phyloP scores from a whole-genome alignment of 2,113 vertebrate genomes.

The Trichomycterus rosablanca region DNA sequence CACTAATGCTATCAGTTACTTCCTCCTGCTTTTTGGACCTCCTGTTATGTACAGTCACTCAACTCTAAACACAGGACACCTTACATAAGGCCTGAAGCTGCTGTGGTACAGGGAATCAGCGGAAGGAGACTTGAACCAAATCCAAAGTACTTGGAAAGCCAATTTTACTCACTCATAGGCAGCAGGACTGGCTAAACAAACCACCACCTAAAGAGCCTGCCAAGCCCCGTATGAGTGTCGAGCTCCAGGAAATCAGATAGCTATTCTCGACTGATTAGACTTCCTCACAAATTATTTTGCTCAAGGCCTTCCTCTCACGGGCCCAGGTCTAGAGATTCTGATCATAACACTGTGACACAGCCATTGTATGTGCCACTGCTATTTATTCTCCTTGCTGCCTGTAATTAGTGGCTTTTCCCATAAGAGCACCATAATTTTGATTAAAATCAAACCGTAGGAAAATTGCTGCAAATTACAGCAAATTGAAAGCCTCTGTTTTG shows the following conservation, averaged over 20 bases:
- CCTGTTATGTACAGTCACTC: not conserved
- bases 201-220: slow-evolving; percentile 3
- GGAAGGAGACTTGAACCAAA: too few species aligned
- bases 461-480: slow-evolving; percentile 64
- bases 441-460: slow-evolving; percentile 51
- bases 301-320: slow-evolving; percentile 30
- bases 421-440: slow-evolving; percentile 57
- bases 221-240: slow-evolving; percentile 17
- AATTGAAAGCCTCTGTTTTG: slow-evolving; percentile 55
- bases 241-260: slow-evolving; percentile 63
- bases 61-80: not conserved
- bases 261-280: slow-evolving; percentile 48
- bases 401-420: slow-evolving; percentile 63
- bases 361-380: slow-evolving; percentile 59
- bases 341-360: slow-evolving; percentile 46
- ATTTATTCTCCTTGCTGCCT: slow-evolving; percentile 59
- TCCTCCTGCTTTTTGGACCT: slow-evolving; percentile 2
- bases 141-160: slow-evolving; percentile 38
- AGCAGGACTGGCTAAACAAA: slow-evolving; percentile 9
- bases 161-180: slow-evolving; percentile 35
- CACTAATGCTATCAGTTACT: not conserved
- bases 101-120: too few species aligned
- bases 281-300: slow-evolving; percentile 51
- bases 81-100: not conserved
- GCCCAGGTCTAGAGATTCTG: slow-evolving; percentile 14